Conservation (phyloP, 2,113 vertebrate species). For the Argyrosomus japonicus region DNA sequence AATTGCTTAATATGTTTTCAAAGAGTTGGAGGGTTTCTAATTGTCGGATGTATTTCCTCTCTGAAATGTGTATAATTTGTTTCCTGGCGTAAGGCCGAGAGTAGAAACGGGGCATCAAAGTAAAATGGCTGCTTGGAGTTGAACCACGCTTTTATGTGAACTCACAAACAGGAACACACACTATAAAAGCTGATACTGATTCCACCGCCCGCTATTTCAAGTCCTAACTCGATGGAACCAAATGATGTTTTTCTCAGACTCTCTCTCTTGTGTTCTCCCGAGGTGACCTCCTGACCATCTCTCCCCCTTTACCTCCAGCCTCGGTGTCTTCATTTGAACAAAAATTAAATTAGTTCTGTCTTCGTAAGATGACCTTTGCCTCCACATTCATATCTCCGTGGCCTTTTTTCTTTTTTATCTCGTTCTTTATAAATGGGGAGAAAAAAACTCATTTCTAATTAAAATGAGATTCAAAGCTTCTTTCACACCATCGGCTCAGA, state of each 20-base stretch:
- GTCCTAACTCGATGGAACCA: not conserved
- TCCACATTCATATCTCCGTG: slow-evolving; percentile 21
- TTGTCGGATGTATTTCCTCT: not conserved
- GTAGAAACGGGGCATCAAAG: slow-evolving; percentile 43
- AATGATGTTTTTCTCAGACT: slow-evolving; percentile 10
- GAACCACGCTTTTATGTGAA: slow-evolving; percentile 19
- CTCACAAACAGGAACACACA: slow-evolving; percentile 28
- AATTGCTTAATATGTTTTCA: slow-evolving; percentile 42
- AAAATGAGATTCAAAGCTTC: slow-evolving; percentile 28
- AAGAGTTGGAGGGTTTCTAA: slow-evolving; percentile 33
- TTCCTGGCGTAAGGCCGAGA: not conserved
- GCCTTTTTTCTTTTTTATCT: slow-evolving; percentile 10
- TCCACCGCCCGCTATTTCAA: slow-evolving; percentile 1
- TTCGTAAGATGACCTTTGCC: slow-evolving; percentile 39
- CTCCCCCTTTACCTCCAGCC: not conserved
- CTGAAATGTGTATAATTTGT: not conserved
- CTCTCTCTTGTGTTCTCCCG: slow-evolving; percentile 17
- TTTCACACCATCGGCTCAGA: not conserved
- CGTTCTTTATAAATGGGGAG: slow-evolving; percentile 9
- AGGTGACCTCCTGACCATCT: not conserved
- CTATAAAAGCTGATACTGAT: slow-evolving; percentile 10
- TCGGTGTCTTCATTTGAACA: not conserved
- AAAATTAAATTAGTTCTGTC: slow-evolving; percentile 15
- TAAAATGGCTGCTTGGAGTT: slow-evolving; percentile 19
- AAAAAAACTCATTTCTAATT: slow-evolving; percentile 16